Evolutionary conservation across 1,140 invertebrate species (phyloP).

Genomic region (Antheraea pernyi): DNA sequence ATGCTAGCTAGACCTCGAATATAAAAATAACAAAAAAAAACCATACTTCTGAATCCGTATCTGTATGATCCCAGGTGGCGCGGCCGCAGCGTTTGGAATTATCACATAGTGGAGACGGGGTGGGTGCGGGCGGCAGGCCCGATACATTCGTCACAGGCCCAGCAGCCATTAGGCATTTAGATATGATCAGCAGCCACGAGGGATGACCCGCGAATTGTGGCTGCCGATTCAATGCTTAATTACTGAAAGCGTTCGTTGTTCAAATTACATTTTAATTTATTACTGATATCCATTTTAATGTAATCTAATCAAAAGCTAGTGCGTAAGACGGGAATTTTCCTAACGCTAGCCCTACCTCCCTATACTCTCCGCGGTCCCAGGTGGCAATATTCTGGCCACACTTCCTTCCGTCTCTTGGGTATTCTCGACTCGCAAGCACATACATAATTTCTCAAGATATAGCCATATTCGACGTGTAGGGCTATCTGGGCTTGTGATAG

Average conservation of each 20-base stretch:
- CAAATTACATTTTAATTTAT: slow-evolving; percentile 37
- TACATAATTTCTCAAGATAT: slow-evolving; percentile 6
- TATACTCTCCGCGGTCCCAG: slow-evolving; percentile 48
- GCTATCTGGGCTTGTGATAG: background rate
- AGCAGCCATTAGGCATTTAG: slow-evolving; percentile 78
- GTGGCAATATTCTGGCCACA: slow-evolving; percentile 61
- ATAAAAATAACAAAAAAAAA: background rate
- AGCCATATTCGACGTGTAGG: slow-evolving; percentile 1
- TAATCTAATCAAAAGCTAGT: slow-evolving; percentile 19
- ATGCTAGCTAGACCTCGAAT: too few relatives aligned
- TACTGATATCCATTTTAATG: slow-evolving; percentile 17
- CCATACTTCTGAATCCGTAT: slow-evolving; percentile 39
- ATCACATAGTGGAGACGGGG: slow-evolving; percentile 73
- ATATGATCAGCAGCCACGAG: slow-evolving; percentile 72
- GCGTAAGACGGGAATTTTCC: slow-evolving; percentile 34
- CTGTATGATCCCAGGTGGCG: slow-evolving; percentile 74
- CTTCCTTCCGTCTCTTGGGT: slow-evolving; percentile 61
- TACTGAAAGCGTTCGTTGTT: slow-evolving; percentile 71
- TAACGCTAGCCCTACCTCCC: slow-evolving; percentile 24
- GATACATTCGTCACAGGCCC: slow-evolving; percentile 77
- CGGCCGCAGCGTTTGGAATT: slow-evolving; percentile 78
- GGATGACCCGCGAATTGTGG: slow-evolving; percentile 70
- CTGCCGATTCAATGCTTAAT: slow-evolving; percentile 68
- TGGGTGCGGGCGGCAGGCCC: slow-evolving; percentile 34
- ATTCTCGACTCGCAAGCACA: slow-evolving; percentile 47